Conservation (phyloP, 1,140 invertebrate genomes). For the Leptinotarsa texana region DNA sequence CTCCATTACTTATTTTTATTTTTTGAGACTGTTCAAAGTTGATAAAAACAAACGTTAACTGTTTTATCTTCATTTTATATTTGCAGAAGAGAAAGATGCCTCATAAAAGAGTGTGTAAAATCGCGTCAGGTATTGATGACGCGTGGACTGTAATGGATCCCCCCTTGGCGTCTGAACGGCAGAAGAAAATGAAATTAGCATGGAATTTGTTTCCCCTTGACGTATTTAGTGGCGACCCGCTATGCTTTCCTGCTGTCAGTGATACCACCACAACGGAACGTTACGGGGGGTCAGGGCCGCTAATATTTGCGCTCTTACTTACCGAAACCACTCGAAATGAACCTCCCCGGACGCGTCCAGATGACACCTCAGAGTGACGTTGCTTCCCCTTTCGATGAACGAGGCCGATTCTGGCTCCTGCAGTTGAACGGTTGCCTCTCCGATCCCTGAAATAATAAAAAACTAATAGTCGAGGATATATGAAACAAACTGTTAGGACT, state of each 20-base stretch:
- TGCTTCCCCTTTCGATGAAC: conserved; percentile 61
- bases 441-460: conserved; percentile 66
- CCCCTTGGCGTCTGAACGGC: too few relatives aligned
- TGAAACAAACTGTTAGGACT: too few relatives aligned
- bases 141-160: too few relatives aligned
- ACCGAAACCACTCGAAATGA: conserved; percentile 76
- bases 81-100: too few relatives aligned
- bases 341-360: conserved; percentile 75
- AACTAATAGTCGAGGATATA: neutral
- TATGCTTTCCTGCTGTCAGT: conserved; percentile 6
- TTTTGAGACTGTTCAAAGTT: too few relatives aligned
- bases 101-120: too few relatives aligned
- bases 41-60: too few relatives aligned
- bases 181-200: neutral
- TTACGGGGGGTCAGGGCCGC: neutral
- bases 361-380: conserved; percentile 73
- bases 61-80: too few relatives aligned
- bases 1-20: too few relatives aligned
- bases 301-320: conserved; percentile 36
- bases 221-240: conserved; percentile 14
- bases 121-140: too few relatives aligned
- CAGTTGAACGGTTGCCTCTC: conserved; percentile 67
- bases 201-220: conserved; percentile 10
- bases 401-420: conserved; percentile 63
- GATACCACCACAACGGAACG: conserved; percentile 2